Conservation (phyloP, 2,888 invertebrate genomes). For the Epirrita christyi region DNA sequence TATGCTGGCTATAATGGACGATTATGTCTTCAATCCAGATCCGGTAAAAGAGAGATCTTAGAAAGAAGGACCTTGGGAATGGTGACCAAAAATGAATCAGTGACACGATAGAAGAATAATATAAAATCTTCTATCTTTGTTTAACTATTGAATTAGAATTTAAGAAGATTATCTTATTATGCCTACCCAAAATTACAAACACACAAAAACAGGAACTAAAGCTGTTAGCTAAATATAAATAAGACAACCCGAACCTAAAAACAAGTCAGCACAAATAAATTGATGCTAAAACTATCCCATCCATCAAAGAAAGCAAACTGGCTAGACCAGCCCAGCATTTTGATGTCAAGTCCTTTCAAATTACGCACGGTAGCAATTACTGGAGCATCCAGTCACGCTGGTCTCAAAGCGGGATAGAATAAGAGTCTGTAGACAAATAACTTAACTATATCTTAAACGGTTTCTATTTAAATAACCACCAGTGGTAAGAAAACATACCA, state of each 20-base stretch:
- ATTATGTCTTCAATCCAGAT: no score
- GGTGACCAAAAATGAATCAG: background rate
- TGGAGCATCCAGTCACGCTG: slow-evolving; percentile 23
- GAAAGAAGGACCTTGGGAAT: no score
- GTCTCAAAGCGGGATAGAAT: slow-evolving; percentile 16
- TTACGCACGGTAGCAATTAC: slow-evolving; percentile 28
- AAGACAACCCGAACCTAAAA: background rate
- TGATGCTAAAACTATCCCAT: slow-evolving; percentile 9
- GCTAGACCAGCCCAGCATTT: slow-evolving; percentile 20
- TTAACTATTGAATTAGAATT: background rate
- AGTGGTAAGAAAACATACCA: no score
- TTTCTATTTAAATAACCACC: no score
- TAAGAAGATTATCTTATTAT: background rate
- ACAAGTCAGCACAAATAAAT: background rate
- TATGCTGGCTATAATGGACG: no score
- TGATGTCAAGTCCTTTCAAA: slow-evolving; percentile 26
- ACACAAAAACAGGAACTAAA: background rate
- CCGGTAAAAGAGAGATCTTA: no score
- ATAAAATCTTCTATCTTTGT: background rate
- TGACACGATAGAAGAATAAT: background rate
- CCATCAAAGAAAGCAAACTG: slow-evolving; percentile 31
- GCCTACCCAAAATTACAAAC: background rate
- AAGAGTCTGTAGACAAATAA: slow-evolving; percentile 2
- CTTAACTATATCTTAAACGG: no score
- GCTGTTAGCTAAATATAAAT: background rate